Evolutionary conservation across 1,140 invertebrate genomes (phyloP).

Genomic region (Lepidostoma basale): DNA sequence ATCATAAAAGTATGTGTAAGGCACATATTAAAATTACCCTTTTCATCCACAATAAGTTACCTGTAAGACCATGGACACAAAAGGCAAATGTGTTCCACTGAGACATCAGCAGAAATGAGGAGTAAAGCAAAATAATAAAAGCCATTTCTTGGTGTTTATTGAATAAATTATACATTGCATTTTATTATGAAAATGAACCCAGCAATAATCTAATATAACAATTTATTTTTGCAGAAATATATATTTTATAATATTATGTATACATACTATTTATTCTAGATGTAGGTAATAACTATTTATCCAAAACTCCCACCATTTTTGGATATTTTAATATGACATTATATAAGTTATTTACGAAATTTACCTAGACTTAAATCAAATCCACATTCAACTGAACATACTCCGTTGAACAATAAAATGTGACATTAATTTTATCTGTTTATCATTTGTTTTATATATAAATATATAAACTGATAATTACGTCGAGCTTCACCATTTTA

Average conservation of each 20-base stretch:
- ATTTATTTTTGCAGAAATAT: constrained; percentile 29
- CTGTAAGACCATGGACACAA: too few species aligned
- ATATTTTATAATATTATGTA: constrained; percentile 12
- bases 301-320: constrained; percentile 4
- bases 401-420: constrained; percentile 7
- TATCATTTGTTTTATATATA: not conserved
- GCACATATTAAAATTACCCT: too few species aligned
- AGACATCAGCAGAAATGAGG: too few species aligned
- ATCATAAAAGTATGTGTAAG: too few species aligned
- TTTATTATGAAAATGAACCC: constrained; percentile 28
- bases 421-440: constrained; percentile 10
- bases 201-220: constrained; percentile 25
- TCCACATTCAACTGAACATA: constrained; percentile 18
- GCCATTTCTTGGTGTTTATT: constrained; percentile 22
- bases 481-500: constrained; percentile 1
- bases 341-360: constrained; percentile 20
- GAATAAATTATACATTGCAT: constrained; percentile 33
- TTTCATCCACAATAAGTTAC: too few species aligned
- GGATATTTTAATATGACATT: constrained; percentile 25
- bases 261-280: constrained; percentile 22
- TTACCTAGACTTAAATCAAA: constrained; percentile 19
- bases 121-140: constrained; percentile 3
- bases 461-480: not conserved
- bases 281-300: constrained; percentile 15
- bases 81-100: too few species aligned